phyloP scores from a whole-genome alignment of 2,797 vertebrate genomes.

The Harpagifer antarcticus region DNA sequence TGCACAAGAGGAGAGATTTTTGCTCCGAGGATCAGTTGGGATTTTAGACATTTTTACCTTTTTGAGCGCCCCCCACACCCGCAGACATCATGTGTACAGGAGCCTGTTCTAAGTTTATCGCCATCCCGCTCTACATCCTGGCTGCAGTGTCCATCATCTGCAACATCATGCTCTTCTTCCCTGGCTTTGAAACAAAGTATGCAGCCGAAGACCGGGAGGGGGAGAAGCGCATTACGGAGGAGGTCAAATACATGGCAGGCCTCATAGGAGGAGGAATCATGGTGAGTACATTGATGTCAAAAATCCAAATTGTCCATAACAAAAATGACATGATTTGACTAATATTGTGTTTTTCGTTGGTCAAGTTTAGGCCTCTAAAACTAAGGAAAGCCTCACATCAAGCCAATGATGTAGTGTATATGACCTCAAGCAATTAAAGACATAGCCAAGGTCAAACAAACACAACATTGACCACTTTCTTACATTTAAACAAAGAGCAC shows the following conservation, averaged over 20 bases:
- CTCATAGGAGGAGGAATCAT: slow-evolving; percentile 82
- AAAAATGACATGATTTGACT: neutral
- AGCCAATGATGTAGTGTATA: no score
- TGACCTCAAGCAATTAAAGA: no score
- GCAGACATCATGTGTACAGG: slow-evolving; percentile 79
- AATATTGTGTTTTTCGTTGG: neutral
- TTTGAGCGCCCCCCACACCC: neutral
- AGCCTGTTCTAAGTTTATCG: slow-evolving; percentile 79
- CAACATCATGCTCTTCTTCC: slow-evolving; percentile 86
- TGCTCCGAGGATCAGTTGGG: neutral
- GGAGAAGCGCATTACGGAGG: slow-evolving; percentile 46
- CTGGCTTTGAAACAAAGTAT: slow-evolving; percentile 52
- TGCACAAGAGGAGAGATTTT: neutral
- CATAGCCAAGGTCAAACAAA: no score
- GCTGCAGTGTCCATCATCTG: slow-evolving; percentile 72
- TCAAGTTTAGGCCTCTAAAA: neutral
- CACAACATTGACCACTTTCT: no score
- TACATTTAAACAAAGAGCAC: no score
- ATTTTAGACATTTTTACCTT: neutral
- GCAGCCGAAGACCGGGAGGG: fast-evolving
- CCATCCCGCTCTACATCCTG: slow-evolving; percentile 77
- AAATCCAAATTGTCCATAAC: neutral
- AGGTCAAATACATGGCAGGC: slow-evolving; percentile 84
- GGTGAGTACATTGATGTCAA: slow-evolving; percentile 68
- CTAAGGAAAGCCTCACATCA: no score